Evolutionary conservation across 1,140 invertebrate genomes (phyloP).

Genomic region (Oedothorax gibbosus): DNA sequence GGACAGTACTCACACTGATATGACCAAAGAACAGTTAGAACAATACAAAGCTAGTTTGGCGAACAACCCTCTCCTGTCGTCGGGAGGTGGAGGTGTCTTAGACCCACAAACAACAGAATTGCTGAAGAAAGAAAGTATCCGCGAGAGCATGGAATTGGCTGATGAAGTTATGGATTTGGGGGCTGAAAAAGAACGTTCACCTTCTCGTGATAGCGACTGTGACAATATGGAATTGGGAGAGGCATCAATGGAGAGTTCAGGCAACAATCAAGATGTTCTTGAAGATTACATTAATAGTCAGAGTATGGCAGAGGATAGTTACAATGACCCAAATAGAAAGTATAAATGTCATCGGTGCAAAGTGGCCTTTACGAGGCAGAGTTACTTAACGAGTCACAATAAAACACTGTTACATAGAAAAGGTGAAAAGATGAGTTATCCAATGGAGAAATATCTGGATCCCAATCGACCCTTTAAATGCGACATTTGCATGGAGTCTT

Average conservation of each 20-base stretch:
- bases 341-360: slow-evolving; percentile 95
- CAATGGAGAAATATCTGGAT: slow-evolving; percentile 95
- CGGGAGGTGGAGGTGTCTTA: slow-evolving; percentile 69
- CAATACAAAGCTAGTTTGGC: slow-evolving; percentile 84
- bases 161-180: slow-evolving; percentile 57
- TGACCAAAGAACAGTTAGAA: slow-evolving; percentile 83
- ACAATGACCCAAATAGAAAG: slow-evolving; percentile 89
- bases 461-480: slow-evolving; percentile 95
- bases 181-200: slow-evolving; percentile 51
- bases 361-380: slow-evolving; percentile 91
- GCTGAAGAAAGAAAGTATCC: slow-evolving; percentile 65
- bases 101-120: slow-evolving; percentile 65
- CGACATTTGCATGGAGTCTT: slow-evolving; percentile 96
- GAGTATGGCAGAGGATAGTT: slow-evolving; percentile 89
- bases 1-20: slow-evolving; percentile 84
- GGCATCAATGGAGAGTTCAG: slow-evolving; percentile 24
- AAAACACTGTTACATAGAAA: slow-evolving; percentile 91
- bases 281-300: slow-evolving; percentile 93
- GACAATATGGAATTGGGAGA: slow-evolving; percentile 49
- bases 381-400: slow-evolving; percentile 90
- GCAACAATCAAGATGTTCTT: slow-evolving; percentile 70
- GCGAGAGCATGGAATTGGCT: slow-evolving; percentile 47
- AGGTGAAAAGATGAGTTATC: slow-evolving; percentile 89
- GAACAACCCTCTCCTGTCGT: slow-evolving; percentile 79
- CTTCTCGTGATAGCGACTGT: slow-evolving; percentile 53